Evolutionary conservation across 2,113 vertebrate species (phyloP), one percentile per base, ranked within the genome.

Genomic region (Philantomba maxwellii): DNA sequence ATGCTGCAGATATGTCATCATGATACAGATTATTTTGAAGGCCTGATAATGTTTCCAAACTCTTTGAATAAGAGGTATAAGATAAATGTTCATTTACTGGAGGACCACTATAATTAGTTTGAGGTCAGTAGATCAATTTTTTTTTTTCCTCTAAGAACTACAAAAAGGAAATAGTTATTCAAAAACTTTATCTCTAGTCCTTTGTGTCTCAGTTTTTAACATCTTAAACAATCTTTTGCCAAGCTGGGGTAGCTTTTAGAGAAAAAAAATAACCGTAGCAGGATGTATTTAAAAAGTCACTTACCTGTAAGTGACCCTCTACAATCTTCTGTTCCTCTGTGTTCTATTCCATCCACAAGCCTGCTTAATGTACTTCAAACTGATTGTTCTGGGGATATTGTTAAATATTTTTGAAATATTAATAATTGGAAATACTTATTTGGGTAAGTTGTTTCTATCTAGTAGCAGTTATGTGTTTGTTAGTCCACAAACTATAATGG

Each of bases 371-470:
- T 39, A 92, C 5, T 33, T 82, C 57, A 23, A 23, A 7, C 30
- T 57, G 28, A 86, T 88, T 80, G 30, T 77, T 77, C 26, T 73
- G 7, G 26, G 4, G 33, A 62, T 78, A 33, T 25, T 36, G 53
- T 51, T 93, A 84, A 85, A 81, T 87, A 11, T 23, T 87, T 51
- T 17, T 47, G 43, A 91, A 92, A 85, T 43, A 43, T 73, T 25
- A 75, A 75, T 90, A 93, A 96, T 43, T 36, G 16, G 73, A 87
- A 95, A 90, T 77, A 89, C 84, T 85, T 92, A 86, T 89, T 94
- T 94, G 30, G 19, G 55, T 88, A 93, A 92, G 51, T 14, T 90
- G 39, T 78, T 95, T 89, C 75, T 87, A 51, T 92, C 21, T 91
- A 96, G 39, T 23, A 33, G n/a, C 39, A 58, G 83, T 88, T 95